Percentiles rank a stretch among this genome's conserved stretches.
Conservation (phyloP, 2,113 vertebrate genomes). For the Cranoglanis bouderius region DNA sequence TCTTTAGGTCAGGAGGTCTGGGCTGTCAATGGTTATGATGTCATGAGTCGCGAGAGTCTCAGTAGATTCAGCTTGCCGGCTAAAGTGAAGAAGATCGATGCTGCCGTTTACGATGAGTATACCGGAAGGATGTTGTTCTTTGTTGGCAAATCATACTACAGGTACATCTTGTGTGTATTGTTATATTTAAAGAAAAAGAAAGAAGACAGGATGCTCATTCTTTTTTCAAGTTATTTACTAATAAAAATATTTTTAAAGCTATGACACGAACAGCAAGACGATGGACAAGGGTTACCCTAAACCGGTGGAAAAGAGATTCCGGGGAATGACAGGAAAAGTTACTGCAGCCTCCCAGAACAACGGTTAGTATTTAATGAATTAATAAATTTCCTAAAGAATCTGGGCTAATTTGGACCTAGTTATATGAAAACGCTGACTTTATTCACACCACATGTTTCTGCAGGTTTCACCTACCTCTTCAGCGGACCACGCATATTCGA, state of each 20-base stretch:
- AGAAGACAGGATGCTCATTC: not conserved
- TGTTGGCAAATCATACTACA: slow-evolving; percentile 77
- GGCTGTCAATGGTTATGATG: slow-evolving; percentile 79
- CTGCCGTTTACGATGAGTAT: slow-evolving; percentile 72
- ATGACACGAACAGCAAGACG: slow-evolving; percentile 72
- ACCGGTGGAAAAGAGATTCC: slow-evolving; percentile 66
- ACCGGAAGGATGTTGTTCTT: slow-evolving; percentile 84
- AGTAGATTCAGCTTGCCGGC: slow-evolving; percentile 74
- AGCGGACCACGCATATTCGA: slow-evolving; percentile 70
- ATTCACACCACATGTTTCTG: slow-evolving; percentile 44
- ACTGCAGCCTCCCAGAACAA: slow-evolving; percentile 78
- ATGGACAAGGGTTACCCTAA: slow-evolving; percentile 83
- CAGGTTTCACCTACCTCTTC: slow-evolving; percentile 85
- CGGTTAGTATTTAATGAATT: slow-evolving; percentile 65
- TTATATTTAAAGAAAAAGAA: not conserved
- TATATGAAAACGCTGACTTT: slow-evolving; percentile 28
- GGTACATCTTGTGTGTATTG: slow-evolving; percentile 70
- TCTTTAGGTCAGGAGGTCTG: slow-evolving; percentile 78
- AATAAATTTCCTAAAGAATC: not conserved
- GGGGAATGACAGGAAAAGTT: slow-evolving; percentile 69
- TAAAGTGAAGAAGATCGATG: slow-evolving; percentile 76
- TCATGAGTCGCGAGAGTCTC: slow-evolving; percentile 73
- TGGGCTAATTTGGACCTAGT: not conserved
- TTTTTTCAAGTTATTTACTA: not conserved
- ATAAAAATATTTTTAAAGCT: slow-evolving; percentile 67